Evolutionary conservation across 2,113 vertebrate species (phyloP), one percentile per base, ranked within the genome.

Genomic region (Parus major): DNA sequence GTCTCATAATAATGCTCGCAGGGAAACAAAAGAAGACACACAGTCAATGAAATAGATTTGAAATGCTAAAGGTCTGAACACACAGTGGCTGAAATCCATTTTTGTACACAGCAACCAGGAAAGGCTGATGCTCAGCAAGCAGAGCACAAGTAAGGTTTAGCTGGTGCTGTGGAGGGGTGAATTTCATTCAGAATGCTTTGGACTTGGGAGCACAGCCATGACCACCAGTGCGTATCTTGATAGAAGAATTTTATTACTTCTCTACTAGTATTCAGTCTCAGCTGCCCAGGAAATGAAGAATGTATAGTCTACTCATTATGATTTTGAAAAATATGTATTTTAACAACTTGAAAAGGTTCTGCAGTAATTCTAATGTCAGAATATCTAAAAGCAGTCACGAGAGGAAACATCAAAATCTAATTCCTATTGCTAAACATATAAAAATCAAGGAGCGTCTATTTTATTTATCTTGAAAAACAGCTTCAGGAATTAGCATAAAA

Each of bases 1-100:
- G 70, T 65, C 29, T 73, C 50, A 71, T 92, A 89, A 82, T 84
- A 84, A 93, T 60, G 77, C 61, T 57, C 81, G 80, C 44, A 64
- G 94, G 83, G 91, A 95, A 91, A 91, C 76, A 71, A 78, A 91
- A 87, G 77, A 69, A 57, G 50, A 68, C 86, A 82, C 9, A 27
- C 15, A 57, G 82, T 85, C 70, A 66, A 73, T 76, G 63, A 91
- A 95, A 95, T 80, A 39, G 82, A 90, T 87, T 82, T 91, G 31
- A 88, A 90, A 91, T 73, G 50, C 17, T 77, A 46, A 85, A 77
- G 66, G 44, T 77, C 82, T 91, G 78, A 85, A 66, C 11, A 65
- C 24, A 39, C 9, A 22, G 44, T 41, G 33, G 24, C 61, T 86
- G 33, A 89, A 92, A 91, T 72, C 28, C n/a, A 47, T 63, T 68